Evolutionary conservation across 2,797 vertebrate species (phyloP).

Genomic region (Hypotaenidia okinawae): DNA sequence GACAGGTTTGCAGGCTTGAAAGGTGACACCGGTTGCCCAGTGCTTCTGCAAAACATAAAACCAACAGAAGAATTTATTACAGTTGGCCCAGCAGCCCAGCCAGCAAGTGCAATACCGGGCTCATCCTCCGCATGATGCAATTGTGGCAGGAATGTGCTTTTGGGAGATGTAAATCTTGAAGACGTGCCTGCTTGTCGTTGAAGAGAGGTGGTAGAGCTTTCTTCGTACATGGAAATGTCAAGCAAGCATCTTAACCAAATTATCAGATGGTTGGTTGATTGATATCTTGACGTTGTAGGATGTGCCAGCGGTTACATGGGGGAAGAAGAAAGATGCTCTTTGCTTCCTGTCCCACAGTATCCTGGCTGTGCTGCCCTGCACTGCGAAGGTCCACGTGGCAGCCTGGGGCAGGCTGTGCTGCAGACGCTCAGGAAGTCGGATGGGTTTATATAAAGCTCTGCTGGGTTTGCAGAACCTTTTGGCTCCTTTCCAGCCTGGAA

Average conservation of each 20-base stretch:
- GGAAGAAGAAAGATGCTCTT: background rate
- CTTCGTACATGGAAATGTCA: background rate
- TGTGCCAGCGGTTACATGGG: accelerated
- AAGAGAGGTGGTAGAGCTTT: background rate
- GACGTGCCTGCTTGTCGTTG: background rate
- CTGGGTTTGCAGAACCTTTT: constrained; percentile 17
- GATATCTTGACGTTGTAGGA: background rate
- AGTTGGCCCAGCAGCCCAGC: background rate
- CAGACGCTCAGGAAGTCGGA: background rate
- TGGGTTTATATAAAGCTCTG: constrained; percentile 38
- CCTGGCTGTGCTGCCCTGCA: background rate
- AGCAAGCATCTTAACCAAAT: background rate
- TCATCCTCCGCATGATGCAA: accelerated
- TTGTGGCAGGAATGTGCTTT: background rate
- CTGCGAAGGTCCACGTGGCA: background rate
- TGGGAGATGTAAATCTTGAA: background rate
- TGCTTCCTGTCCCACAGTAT: constrained; percentile 20
- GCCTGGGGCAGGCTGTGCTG: background rate
- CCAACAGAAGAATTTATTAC: background rate
- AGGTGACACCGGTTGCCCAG: background rate
- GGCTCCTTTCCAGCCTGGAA: background rate
- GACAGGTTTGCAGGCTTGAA: background rate
- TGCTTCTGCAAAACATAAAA: background rate
- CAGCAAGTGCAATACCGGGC: background rate
- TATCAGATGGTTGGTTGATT: background rate